These are phyloP conservation scores for Bergia puertoricense DNA, from an alignment of 92 coral and sea anemone genomes.

Conservation along the genomic window DNA sequence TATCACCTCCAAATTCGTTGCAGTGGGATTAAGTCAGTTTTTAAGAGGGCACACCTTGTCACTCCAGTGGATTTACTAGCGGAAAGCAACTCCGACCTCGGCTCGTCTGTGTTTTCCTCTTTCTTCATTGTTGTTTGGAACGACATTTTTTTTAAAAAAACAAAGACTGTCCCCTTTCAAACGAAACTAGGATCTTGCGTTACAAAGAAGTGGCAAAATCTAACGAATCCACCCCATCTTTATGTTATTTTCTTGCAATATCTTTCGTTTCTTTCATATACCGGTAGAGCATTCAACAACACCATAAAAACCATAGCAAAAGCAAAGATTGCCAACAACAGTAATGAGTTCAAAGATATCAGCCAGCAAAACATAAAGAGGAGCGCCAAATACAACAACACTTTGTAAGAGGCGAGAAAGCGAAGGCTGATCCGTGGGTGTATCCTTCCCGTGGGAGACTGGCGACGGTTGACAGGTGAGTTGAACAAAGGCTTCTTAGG, in stretches of 20 bases:
- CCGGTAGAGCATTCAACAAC: slow-evolving; percentile 51
- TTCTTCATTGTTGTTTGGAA: too few relatives aligned
- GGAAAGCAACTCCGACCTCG: too few relatives aligned
- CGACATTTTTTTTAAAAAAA: too few relatives aligned
- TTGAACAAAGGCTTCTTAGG: slow-evolving; percentile 52
- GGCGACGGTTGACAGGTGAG: slow-evolving; percentile 47
- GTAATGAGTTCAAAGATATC: slow-evolving; percentile 54
- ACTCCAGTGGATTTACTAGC: too few relatives aligned
- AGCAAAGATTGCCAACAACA: slow-evolving; percentile 27
- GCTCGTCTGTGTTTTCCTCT: too few relatives aligned
- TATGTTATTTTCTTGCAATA: slow-evolving; percentile 30
- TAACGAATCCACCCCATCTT: background rate
- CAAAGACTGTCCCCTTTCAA: too few relatives aligned
- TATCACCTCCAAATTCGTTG: too few relatives aligned
- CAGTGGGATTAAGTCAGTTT: too few relatives aligned
- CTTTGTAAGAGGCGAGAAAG: slow-evolving; percentile 88
- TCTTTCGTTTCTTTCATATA: slow-evolving; percentile 44
- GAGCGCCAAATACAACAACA: slow-evolving; percentile 71
- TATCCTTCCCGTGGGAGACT: slow-evolving; percentile 39
- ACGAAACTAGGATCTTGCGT: background rate
- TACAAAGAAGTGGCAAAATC: background rate
- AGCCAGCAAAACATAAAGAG: slow-evolving; percentile 65
- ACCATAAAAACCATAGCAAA: slow-evolving; percentile 66
- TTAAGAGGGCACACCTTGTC: too few relatives aligned
- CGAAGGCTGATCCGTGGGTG: slow-evolving; percentile 88